Evolutionary conservation across 2,888 invertebrate genomes (phyloP).

Genomic region (Spicauda simplicius): DNA sequence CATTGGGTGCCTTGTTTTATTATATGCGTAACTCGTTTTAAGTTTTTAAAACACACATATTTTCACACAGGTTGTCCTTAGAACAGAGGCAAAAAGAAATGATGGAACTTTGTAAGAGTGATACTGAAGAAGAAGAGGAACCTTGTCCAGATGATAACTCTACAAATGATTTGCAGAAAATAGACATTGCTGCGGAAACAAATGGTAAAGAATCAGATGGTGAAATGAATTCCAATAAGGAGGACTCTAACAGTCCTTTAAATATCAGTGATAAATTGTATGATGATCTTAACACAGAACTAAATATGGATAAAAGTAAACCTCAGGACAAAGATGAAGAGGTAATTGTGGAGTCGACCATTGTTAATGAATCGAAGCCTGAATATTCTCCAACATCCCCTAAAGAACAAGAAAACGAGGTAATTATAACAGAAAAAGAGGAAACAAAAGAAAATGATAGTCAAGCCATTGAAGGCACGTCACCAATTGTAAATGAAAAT

Average conservation of each 20-base stretch:
- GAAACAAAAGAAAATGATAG: background rate
- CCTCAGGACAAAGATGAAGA: background rate
- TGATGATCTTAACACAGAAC: background rate
- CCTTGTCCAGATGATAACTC: constrained; percentile 23
- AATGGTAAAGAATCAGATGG: background rate
- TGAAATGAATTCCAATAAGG: background rate
- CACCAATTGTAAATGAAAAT: background rate
- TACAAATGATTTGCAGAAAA: background rate
- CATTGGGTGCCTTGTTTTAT: too few species aligned
- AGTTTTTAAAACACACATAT: background rate
- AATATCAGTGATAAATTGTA: constrained; percentile 37
- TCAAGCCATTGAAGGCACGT: background rate
- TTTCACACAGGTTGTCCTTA: constrained; percentile 84
- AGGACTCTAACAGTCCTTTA: background rate
- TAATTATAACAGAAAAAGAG: background rate
- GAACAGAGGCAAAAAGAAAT: constrained; percentile 90
- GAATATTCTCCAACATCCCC: background rate
- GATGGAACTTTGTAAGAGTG: constrained; percentile 90
- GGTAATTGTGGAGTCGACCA: background rate
- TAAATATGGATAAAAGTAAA: background rate
- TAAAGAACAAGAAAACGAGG: background rate
- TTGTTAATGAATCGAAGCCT: background rate
- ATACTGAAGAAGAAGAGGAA: constrained; percentile 83
- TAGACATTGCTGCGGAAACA: background rate
- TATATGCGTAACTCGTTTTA: too few species aligned